A percentile compares a stretch with the other conserved stretches of the same genome.
Conservation (phyloP, 2,797 vertebrate genomes). For the Picus viridis region DNA sequence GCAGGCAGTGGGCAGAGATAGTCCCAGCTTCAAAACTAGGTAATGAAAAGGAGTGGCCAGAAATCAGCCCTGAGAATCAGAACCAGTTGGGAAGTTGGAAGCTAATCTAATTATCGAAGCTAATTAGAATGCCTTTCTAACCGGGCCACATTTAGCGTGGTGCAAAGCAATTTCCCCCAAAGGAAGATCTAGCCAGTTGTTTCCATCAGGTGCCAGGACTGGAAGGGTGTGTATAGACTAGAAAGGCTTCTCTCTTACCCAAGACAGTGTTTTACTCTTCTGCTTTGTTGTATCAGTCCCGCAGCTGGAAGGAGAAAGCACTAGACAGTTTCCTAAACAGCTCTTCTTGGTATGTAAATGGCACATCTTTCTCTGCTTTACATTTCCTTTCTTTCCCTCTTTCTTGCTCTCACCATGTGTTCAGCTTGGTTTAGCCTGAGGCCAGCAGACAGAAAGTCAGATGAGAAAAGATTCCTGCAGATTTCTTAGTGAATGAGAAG, state of each 20-base stretch:
- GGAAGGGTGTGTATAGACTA: not conserved
- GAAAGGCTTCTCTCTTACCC: not conserved
- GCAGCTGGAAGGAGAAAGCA: constrained; percentile 50
- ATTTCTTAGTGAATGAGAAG: constrained; percentile 17
- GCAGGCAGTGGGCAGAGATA: not conserved
- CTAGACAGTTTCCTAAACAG: constrained; percentile 38
- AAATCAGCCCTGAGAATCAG: not conserved
- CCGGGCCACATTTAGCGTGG: not conserved
- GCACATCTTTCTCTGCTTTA: constrained; percentile 55
- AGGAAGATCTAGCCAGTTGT: not conserved
- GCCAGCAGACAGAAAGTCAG: constrained; percentile 22
- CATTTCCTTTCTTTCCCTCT: constrained; percentile 36
- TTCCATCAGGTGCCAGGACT: not conserved
- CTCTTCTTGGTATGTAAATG: constrained; percentile 63
- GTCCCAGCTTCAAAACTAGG: not conserved
- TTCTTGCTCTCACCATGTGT: constrained; percentile 18
- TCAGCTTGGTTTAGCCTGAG: not conserved
- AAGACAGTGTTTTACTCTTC: not conserved
- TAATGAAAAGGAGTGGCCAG: not conserved
- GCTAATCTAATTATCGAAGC: not conserved
- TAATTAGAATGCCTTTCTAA: not conserved
- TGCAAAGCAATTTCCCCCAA: not conserved
- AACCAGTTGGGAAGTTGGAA: not conserved
- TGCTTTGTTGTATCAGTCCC: not conserved
- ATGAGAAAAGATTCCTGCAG: constrained; percentile 2